Conservation (phyloP, 2,888 invertebrate genomes). For the Pogonocherus hispidulus region DNA sequence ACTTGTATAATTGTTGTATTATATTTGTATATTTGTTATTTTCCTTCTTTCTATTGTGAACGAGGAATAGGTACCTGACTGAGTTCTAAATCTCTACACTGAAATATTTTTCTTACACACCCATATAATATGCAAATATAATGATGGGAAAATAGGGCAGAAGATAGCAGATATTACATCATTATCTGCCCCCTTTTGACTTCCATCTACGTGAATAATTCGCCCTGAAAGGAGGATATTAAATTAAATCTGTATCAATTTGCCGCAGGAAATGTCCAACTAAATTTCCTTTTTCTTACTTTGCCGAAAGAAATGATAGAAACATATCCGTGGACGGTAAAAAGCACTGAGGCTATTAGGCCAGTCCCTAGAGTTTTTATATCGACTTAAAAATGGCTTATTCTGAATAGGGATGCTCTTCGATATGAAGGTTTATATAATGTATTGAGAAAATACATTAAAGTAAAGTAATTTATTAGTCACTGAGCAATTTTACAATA, state of each 20-base stretch:
- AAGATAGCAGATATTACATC: neutral
- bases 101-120: neutral
- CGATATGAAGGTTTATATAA: too few species aligned
- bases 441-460: too few species aligned
- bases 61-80: too few species aligned
- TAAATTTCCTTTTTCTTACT: slow-evolving; percentile 24
- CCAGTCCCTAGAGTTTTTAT: too few species aligned
- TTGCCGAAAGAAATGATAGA: neutral
- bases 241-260: slow-evolving; percentile 32
- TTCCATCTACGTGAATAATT: slow-evolving; percentile 9
- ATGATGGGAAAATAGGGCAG: neutral
- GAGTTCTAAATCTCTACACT: too few species aligned
- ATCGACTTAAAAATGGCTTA: too few species aligned
- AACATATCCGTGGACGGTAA: slow-evolving; percentile 8
- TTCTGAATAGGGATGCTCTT: too few species aligned
- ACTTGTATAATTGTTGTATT: too few species aligned
- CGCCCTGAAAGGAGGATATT: slow-evolving; percentile 17
- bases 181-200: neutral
- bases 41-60: too few species aligned
- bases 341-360: slow-evolving; percentile 26
- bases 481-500: too few species aligned
- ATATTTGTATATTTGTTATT: too few species aligned
- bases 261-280: slow-evolving; percentile 30
- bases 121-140: neutral
- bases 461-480: too few species aligned